Conservation (phyloP, 2,113 vertebrate genomes). For the Canis aureus region DNA sequence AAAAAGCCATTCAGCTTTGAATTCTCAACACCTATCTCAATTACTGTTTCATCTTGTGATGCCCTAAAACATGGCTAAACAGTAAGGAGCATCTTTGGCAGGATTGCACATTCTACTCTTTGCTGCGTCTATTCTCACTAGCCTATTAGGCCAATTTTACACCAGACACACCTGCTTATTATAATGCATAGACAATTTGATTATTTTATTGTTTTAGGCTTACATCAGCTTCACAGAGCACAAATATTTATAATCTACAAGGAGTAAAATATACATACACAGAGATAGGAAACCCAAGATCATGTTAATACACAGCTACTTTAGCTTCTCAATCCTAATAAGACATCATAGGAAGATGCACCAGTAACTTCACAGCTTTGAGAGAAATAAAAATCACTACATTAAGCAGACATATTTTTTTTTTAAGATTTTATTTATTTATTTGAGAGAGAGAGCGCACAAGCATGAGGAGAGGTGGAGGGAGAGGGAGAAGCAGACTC, state of each 20-base stretch:
- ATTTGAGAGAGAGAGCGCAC: no score
- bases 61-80: not conserved
- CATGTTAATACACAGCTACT: not conserved
- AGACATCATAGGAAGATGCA: not conserved
- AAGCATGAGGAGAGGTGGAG: no score
- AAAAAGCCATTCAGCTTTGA: not conserved
- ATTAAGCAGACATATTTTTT: not conserved
- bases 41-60: not conserved
- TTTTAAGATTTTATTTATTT: no score
- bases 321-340: constrained; percentile 31
- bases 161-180: not conserved
- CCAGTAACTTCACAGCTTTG: not conserved
- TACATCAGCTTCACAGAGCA: constrained; percentile 4
- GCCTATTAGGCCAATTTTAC: not conserved
- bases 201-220: constrained; percentile 2
- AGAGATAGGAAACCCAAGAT: not conserved
- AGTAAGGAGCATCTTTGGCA: not conserved
- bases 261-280: not conserved
- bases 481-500: no score
- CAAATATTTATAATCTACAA: not conserved
- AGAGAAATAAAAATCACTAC: not conserved
- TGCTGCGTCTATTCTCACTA: not conserved
- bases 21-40: not conserved
- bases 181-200: not conserved
- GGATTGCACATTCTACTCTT: not conserved